Percentiles rank a stretch among this genome's conserved stretches.
Conservation (phyloP, 92 coral and sea anemone genomes). For the Ricordea florida region DNA sequence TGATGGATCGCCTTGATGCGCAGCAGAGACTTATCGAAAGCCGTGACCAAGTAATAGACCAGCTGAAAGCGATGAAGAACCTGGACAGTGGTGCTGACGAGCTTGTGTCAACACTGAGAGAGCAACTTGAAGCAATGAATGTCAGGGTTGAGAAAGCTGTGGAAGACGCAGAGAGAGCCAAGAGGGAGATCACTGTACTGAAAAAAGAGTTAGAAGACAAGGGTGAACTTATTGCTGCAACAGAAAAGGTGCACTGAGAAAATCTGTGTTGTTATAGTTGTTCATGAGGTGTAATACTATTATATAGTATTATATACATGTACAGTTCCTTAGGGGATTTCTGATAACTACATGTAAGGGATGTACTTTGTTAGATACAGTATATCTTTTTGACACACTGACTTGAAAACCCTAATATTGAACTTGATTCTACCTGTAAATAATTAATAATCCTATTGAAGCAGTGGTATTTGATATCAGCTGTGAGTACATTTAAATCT, state of each 20-base stretch:
- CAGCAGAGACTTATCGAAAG: slow-evolving; percentile 81
- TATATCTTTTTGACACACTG: no score
- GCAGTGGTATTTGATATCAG: no score
- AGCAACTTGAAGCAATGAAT: slow-evolving; percentile 82
- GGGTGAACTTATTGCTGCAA: slow-evolving; percentile 73
- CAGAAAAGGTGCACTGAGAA: slow-evolving; percentile 93
- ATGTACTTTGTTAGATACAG: no score
- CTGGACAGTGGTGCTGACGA: slow-evolving; percentile 94
- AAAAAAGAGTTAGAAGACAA: slow-evolving; percentile 81
- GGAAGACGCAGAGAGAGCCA: slow-evolving; percentile 83
- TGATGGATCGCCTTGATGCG: slow-evolving; percentile 94
- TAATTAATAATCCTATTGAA: no score
- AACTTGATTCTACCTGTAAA: no score
- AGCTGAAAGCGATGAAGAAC: slow-evolving; percentile 88
- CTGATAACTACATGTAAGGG: no score
- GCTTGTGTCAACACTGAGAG: slow-evolving; percentile 71
- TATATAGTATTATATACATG: background rate
- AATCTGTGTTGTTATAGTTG: no score
- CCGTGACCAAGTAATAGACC: slow-evolving; percentile 93
- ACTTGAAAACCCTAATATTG: no score
- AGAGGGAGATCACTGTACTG: slow-evolving; percentile 54
- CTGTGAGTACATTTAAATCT: no score
- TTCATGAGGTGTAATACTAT: background rate
- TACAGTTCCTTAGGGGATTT: background rate
- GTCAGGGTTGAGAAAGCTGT: slow-evolving; percentile 83